Percentiles rank a stretch among this genome's conserved stretches.
Conservation (phyloP, 2,888 invertebrate genomes). For the Mimachlamys varia region DNA sequence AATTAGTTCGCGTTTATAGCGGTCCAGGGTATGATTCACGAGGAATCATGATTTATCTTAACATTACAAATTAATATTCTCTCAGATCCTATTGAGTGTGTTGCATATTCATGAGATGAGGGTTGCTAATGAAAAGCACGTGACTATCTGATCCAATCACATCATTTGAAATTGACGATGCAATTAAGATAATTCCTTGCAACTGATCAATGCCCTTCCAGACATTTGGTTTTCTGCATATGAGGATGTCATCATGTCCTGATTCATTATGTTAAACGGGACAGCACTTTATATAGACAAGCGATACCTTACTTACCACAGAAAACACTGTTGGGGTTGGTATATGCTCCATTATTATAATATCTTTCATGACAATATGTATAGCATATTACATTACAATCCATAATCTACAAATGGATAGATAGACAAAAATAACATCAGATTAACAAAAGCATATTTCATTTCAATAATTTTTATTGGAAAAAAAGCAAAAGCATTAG, state of each 20-base stretch:
- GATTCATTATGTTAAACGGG: neutral
- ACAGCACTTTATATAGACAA: too few relatives aligned
- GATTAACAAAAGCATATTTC: too few relatives aligned
- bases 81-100: neutral
- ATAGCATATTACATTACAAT: too few relatives aligned
- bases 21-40: neutral
- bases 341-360: too few relatives aligned
- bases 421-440: too few relatives aligned
- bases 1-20: neutral
- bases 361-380: too few relatives aligned
- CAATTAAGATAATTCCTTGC: neutral
- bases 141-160: constrained; percentile 6
- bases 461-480: too few relatives aligned
- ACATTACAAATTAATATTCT: constrained; percentile 27
- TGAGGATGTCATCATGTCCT: neutral
- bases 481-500: too few relatives aligned
- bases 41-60: neutral
- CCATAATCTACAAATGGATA: too few relatives aligned
- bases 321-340: too few relatives aligned
- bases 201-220: neutral
- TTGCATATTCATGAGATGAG: constrained; percentile 33
- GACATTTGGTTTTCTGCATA: neutral
- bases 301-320: too few relatives aligned
- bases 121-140: neutral
- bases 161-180: neutral